Evolutionary conservation across 2,888 invertebrate species (phyloP).

Genomic region (Caenorhabditis macrosperma): DNA sequence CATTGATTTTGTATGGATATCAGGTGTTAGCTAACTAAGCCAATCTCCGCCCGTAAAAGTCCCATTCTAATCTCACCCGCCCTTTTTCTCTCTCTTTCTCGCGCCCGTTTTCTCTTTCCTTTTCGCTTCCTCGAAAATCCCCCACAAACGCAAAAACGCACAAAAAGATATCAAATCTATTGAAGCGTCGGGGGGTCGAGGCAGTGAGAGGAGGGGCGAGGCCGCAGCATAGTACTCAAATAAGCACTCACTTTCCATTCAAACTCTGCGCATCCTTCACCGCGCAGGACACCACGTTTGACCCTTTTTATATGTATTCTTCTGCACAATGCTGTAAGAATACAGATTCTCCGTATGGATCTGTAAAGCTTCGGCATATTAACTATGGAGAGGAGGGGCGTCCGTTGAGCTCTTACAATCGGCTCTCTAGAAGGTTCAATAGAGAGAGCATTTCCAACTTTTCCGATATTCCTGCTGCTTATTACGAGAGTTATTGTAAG

Average conservation of each 20-base stretch:
- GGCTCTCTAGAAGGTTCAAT: slow-evolving; percentile 51
- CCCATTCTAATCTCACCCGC: neutral
- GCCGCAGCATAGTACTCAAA: slow-evolving; percentile 59
- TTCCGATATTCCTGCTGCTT: slow-evolving; percentile 27
- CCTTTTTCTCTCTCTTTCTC: neutral
- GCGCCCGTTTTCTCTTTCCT: neutral
- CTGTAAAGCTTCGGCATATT: slow-evolving; percentile 50
- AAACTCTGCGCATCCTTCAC: slow-evolving; percentile 13
- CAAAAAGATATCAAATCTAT: slow-evolving; percentile 55
- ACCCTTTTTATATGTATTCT: neutral
- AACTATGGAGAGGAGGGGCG: slow-evolving; percentile 56
- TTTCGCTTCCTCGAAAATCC: too few relatives aligned
- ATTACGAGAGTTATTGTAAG: slow-evolving; percentile 46
- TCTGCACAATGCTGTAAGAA: slow-evolving; percentile 49
- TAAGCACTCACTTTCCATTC: slow-evolving; percentile 52
- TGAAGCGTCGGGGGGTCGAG: slow-evolving; percentile 9
- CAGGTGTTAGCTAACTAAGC: too few relatives aligned
- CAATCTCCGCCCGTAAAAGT: neutral
- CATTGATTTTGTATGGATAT: too few relatives aligned
- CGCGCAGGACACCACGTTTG: slow-evolving; percentile 11
- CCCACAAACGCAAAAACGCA: slow-evolving; percentile 41
- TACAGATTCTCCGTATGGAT: slow-evolving; percentile 54
- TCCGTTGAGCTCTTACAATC: slow-evolving; percentile 50
- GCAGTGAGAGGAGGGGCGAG: slow-evolving; percentile 9
- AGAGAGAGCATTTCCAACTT: slow-evolving; percentile 45